Evolutionary conservation across 1,140 invertebrate species (phyloP), one percentile per base, ranked within the genome.

Genomic region (Drosophila chauvacae): DNA sequence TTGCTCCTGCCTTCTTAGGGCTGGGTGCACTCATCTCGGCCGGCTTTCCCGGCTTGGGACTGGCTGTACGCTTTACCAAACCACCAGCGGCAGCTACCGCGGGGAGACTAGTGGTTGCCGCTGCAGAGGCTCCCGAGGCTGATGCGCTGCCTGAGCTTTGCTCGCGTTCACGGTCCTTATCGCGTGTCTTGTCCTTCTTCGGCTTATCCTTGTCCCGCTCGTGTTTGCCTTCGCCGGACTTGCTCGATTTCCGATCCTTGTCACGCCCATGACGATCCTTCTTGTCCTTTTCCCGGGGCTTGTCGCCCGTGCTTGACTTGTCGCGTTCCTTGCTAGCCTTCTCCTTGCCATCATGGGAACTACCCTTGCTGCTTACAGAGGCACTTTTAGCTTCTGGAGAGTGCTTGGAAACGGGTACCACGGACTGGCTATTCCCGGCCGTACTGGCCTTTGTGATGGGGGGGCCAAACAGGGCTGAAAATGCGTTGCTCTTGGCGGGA

Each of bases 401-500:
- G 80, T 93, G 75, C 94, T 95, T 61, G 20, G 85, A 39, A 5
- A 28, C 61, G 13, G 62, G 53, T 1, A 53, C 42, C 45, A 57
- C 6, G 9, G 79, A 35, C 39, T 68, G 18, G 13, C 23, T 57
- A 30, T 44, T 66, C 2, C 23, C 39, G n/a, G 39, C 16, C 1
- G 44, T 47, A 64, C 94, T 93, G 6, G 94, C 94, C 85, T 96
- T 96, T 28, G 94, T 95, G 64, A 97, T 96, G 2, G 96, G 96
- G 35, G 95, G 92, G 1, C 97, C 97, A 93, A 97, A 97, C 53
- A 98, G 93, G 71, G 95, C 95, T 42, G 95, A 95, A 92, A 97
- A 97, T 53, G 95, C 94, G 80, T 94, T 81, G 92, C 92, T 82
- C 94, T 95, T 35, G 94, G 92, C 79, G 95, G 95, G 23, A 28